Evolutionary conservation across 2,888 invertebrate genomes (phyloP), one percentile per base, ranked within the genome.

Genomic region (Coleophora flavipennella): DNA sequence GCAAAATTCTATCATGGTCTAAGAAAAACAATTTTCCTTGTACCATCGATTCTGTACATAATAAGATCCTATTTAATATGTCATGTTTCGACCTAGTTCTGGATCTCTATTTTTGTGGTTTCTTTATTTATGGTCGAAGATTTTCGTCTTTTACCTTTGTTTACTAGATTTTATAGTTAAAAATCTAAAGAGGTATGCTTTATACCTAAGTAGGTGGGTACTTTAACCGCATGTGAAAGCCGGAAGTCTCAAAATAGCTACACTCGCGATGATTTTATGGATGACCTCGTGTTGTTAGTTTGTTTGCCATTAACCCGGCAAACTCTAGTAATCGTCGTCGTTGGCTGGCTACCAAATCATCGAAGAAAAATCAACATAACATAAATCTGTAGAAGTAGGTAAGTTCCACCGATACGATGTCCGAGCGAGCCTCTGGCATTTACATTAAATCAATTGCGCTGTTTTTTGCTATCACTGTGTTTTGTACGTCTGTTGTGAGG

Each of bases 401-500:
- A 3, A 9, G 29, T 9, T 9, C 10, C 29, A 4, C 9, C 29
- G 10, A 29, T 10, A 9, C 10, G 66, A 67, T 67, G 53, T 51
- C 54, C 44, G 53, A 59, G 63, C 57, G 57, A 46, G 48, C 49
- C 52, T 20, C n/a, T n/a, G 48, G 38, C 55, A 59, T 59, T 57
- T 56, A 55, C 48, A 49, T 44, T 63, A 61, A 69, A 72, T 71
- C 69, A 65, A 67, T 65, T 57, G 58, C 48, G 46, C 53, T 59
- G 66, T 67, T 72, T 20, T 72, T 74, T 71, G 74, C 79, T 81
- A 81, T 81, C 81, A 81, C 69, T 79, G 65, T 66, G 79, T 69
- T 65, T 20, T 20, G 20, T 20, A 20, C 20, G 63, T 57, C 62
- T 49, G 64, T 63, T 61, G 65, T 67, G 20, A 20, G 20, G 20